These are phyloP conservation scores for Chinchilla lanigera DNA, from an alignment of 2,113 vertebrate genomes.

Conservation along the genomic window DNA sequence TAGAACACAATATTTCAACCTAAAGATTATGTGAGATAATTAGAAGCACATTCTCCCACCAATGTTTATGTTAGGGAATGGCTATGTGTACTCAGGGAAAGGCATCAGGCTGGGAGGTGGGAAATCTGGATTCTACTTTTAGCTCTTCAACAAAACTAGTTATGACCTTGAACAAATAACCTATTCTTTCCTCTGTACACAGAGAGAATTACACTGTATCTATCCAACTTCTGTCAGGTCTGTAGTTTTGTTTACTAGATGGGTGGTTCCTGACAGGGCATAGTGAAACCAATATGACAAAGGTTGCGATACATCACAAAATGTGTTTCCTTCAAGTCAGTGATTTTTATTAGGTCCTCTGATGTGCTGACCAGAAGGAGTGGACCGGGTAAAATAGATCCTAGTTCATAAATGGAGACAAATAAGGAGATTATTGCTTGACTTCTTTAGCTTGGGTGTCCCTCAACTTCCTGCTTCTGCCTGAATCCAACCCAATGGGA, in stretches of 20 bases:
- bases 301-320: not conserved
- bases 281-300: not conserved
- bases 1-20: not conserved
- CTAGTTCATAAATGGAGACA: not conserved
- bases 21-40: conserved; percentile 15
- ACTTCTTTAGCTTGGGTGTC: not conserved
- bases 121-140: not conserved
- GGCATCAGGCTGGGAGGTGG: not conserved
- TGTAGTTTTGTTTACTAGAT: not conserved
- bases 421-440: not conserved
- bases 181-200: not conserved
- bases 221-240: not conserved
- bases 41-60: not conserved
- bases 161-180: not conserved
- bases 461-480: not conserved
- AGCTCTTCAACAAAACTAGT: not conserved
- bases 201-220: not conserved
- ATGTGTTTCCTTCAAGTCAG: not conserved
- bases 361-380: not conserved
- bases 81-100: not conserved
- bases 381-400: not conserved
- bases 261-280: not conserved
- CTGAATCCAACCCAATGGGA: not conserved
- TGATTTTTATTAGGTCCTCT: not conserved
- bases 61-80: not conserved